Percentiles rank a stretch among this genome's conserved stretches.
Conservation (phyloP, 2,888 invertebrate species). For the Deilephila elpenor region DNA sequence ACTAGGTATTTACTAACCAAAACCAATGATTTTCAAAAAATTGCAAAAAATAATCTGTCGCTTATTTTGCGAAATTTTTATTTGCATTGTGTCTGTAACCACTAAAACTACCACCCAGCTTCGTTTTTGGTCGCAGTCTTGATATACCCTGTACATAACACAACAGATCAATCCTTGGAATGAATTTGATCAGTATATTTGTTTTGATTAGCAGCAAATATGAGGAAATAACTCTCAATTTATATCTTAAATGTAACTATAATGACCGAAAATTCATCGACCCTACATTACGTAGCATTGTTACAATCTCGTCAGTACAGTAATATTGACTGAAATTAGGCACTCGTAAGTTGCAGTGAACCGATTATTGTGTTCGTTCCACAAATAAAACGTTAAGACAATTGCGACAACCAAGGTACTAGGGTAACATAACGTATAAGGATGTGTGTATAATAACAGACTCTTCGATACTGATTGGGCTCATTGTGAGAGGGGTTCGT, state of each 20-base stretch:
- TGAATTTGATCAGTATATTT: no score
- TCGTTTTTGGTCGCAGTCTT: no score
- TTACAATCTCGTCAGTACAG: not conserved
- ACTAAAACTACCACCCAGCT: no score
- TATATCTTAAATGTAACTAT: not conserved
- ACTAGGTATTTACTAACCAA: no score
- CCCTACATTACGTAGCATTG: not conserved
- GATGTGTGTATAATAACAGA: constrained; percentile 55
- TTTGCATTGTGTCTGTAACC: no score
- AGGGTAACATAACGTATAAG: constrained; percentile 41
- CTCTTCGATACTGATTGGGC: constrained; percentile 66
- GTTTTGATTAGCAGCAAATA: no score
- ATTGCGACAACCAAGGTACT: constrained; percentile 33
- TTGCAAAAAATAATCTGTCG: no score
- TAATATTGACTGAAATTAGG: constrained; percentile 18
- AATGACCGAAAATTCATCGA: not conserved
- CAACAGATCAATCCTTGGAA: no score
- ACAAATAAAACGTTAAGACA: constrained; percentile 21
- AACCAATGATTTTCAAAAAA: no score
- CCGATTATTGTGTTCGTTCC: constrained; percentile 5
- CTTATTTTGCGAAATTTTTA: no score
- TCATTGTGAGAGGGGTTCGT: constrained; percentile 63
- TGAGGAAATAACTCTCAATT: not conserved
- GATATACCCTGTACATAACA: no score
- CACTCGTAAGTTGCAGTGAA: not conserved